Conservation (phyloP, 2,113 vertebrate genomes). For the Egretta garzetta region DNA sequence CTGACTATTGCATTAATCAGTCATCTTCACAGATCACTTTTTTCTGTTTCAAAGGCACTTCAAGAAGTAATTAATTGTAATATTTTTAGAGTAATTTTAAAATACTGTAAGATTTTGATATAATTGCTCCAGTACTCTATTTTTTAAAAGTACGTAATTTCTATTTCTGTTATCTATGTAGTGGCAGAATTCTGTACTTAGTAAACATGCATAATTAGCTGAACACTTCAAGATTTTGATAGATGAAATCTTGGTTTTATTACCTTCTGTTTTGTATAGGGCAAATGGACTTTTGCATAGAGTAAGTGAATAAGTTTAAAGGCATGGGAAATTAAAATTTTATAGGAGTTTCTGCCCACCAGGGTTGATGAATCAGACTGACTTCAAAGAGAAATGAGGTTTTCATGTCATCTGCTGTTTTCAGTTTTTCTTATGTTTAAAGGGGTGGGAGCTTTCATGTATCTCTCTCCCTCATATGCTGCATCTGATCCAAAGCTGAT, state of each 20-base stretch:
- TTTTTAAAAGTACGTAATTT: background rate
- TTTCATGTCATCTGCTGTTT: constrained; percentile 44
- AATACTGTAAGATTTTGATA: background rate
- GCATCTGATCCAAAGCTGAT: background rate
- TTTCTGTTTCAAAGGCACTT: background rate
- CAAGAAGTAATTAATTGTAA: background rate
- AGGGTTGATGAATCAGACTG: constrained; percentile 38
- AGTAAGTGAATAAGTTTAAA: constrained; percentile 29
- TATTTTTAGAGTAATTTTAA: background rate
- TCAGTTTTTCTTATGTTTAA: constrained; percentile 16
- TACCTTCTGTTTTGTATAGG: background rate
- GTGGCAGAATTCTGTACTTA: background rate
- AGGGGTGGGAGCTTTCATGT: constrained; percentile 10
- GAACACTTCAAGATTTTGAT: background rate
- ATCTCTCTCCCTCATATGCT: background rate
- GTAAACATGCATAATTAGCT: background rate
- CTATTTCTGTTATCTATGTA: background rate
- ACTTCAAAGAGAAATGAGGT: constrained; percentile 36
- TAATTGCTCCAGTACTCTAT: background rate
- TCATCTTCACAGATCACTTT: background rate
- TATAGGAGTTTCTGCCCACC: constrained; percentile 17
- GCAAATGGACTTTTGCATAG: constrained; percentile 7
- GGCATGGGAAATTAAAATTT: constrained; percentile 35
- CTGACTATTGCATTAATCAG: background rate
- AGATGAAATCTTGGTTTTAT: background rate